Conservation (phyloP, 64 coral and sea anemone genomes). For the Montipora efflorescens region DNA sequence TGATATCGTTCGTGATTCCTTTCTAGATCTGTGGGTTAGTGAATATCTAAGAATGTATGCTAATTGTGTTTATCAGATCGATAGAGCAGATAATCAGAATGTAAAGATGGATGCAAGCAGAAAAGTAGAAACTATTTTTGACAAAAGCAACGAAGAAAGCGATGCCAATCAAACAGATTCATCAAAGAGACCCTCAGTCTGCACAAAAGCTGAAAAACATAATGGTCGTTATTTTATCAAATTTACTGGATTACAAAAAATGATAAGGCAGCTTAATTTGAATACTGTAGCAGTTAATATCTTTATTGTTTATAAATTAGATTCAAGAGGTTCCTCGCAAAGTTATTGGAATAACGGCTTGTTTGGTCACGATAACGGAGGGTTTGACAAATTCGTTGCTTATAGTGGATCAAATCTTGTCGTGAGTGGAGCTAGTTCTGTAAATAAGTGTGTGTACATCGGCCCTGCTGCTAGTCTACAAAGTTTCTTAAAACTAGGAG, state of each 20-base stretch:
- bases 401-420: neutral
- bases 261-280: neutral
- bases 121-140: neutral
- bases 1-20: too few relatives aligned
- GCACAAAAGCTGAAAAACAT: neutral
- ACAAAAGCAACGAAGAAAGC: neutral
- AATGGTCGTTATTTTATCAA: neutral
- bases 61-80: too few relatives aligned
- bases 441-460: neutral
- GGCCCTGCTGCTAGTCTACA: too few relatives aligned
- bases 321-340: neutral
- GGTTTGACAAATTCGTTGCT: neutral
- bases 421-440: neutral
- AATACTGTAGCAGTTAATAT: neutral
- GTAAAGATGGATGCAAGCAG: neutral
- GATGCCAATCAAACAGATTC: neutral
- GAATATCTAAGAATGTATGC: too few relatives aligned
- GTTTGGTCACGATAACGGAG: neutral
- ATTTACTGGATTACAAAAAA: neutral
- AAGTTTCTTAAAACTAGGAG: neutral
- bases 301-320: neutral
- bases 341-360: neutral
- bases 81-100: too few relatives aligned
- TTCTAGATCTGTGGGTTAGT: too few relatives aligned
- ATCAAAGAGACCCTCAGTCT: neutral